Conservation (phyloP, 2,888 invertebrate species). For the Nemoura dubitans region DNA sequence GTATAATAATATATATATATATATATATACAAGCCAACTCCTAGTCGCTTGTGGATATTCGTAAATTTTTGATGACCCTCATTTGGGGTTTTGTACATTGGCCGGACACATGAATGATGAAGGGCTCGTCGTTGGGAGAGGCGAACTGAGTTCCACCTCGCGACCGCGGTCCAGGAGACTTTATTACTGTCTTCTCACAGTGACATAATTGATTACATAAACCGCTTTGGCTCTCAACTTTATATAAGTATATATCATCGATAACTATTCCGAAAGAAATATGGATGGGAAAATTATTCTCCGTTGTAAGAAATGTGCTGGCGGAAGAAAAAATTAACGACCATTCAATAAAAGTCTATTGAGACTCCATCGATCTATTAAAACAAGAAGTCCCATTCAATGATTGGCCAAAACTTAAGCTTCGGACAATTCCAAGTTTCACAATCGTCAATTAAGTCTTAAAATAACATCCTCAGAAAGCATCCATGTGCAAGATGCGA, state of each 20-base stretch:
- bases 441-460: background rate
- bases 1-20: background rate
- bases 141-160: background rate
- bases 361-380: background rate
- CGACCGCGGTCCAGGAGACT: background rate
- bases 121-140: background rate
- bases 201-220: background rate
- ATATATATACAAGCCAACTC: background rate
- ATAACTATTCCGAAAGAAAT: background rate
- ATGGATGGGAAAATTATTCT: background rate
- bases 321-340: background rate
- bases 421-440: background rate
- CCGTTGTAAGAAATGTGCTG: background rate
- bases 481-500: background rate
- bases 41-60: constrained; percentile 2
- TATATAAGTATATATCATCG: background rate
- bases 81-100: constrained; percentile 2
- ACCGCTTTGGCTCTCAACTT: background rate
- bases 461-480: background rate
- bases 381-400: constrained; percentile 7
- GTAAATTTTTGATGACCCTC: background rate
- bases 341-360: background rate
- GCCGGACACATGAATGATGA: background rate
- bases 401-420: constrained; percentile 7
- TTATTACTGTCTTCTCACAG: background rate